Conservation (phyloP, 2,113 vertebrate species). For the Tachuris rubrigastra region DNA sequence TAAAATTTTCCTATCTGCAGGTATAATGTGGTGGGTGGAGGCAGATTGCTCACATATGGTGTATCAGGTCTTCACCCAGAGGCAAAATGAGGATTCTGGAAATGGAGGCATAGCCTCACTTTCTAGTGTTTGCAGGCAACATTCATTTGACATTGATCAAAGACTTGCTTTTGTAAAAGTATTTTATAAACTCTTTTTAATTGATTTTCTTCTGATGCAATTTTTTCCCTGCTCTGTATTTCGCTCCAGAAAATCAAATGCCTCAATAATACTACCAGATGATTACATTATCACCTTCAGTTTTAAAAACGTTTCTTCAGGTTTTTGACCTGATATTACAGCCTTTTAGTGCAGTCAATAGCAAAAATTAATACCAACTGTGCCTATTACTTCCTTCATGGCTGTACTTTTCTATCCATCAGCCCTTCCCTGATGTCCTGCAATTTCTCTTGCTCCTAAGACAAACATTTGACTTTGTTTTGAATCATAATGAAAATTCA, state of each 20-base stretch:
- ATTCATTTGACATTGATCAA: background rate
- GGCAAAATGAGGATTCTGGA: background rate
- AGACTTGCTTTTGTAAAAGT: background rate
- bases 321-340: background rate
- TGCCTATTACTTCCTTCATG: background rate
- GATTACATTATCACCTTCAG: background rate
- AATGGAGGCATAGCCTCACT: background rate
- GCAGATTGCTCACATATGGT: background rate
- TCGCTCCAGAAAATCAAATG: background rate
- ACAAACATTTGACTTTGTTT: background rate
- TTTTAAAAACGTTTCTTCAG: background rate
- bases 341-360: background rate
- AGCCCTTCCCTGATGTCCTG: background rate
- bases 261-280: background rate
- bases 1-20: conserved; percentile 29
- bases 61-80: background rate
- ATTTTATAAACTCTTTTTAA: background rate
- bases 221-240: background rate
- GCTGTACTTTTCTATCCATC: background rate
- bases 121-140: background rate
- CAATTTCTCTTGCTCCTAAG: background rate
- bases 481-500: background rate
- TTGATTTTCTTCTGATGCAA: background rate
- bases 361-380: background rate
- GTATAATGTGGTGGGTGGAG: background rate